Evolutionary conservation across 2,113 vertebrate genomes (phyloP).

Genomic region (Centropus bengalensis): DNA sequence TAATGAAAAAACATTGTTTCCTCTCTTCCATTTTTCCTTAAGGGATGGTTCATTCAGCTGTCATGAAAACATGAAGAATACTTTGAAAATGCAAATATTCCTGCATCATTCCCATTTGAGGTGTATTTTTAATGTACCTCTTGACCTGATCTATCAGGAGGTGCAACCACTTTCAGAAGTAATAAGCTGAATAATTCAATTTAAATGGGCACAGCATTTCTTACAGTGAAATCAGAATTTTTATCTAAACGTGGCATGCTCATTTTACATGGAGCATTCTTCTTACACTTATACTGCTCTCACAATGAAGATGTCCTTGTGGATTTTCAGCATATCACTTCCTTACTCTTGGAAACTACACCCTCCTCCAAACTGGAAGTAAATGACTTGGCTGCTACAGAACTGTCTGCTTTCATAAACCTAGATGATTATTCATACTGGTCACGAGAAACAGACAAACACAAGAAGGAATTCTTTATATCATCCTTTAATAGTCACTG

Average conservation of each 20-base stretch:
- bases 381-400: neutral
- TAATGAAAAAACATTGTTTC: neutral
- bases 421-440: neutral
- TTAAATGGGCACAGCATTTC: neutral
- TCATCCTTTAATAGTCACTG: neutral
- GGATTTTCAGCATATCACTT: neutral
- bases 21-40: neutral
- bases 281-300: neutral
- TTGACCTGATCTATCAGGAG: neutral
- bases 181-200: neutral
- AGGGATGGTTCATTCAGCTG: neutral
- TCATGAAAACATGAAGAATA: neutral
- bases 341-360: neutral
- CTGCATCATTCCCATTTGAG: neutral
- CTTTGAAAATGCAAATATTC: neutral
- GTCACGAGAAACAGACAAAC: neutral
- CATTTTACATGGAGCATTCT: neutral
- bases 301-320: neutral
- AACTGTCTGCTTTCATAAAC: neutral
- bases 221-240: neutral
- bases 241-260: neutral
- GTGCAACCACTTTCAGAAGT: neutral
- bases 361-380: neutral
- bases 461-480: neutral
- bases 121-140: neutral